Conservation (phyloP, 37 sponge, comb jelly and placozoan species). For the Cladorhizidae sp. region DNA sequence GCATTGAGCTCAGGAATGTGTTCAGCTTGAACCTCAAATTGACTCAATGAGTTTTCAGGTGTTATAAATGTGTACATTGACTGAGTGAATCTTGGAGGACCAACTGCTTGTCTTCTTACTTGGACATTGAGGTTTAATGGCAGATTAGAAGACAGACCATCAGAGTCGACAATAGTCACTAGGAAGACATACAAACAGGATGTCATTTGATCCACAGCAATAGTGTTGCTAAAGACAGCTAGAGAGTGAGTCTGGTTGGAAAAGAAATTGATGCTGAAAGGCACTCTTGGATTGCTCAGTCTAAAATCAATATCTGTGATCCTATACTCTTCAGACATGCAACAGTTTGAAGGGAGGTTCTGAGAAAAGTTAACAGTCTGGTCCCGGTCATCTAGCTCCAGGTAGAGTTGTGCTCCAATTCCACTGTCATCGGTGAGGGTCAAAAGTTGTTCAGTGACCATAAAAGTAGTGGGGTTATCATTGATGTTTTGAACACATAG, state of each 20-base stretch:
- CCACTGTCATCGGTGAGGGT: conserved; percentile 14
- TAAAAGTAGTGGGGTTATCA: conserved; percentile 69
- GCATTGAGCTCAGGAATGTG: conserved; percentile 31
- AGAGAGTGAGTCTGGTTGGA: conserved; percentile 6
- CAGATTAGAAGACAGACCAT: conserved; percentile 8
- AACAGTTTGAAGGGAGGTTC: not conserved
- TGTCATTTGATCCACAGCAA: conserved; percentile 15
- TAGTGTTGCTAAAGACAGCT: conserved; percentile 7
- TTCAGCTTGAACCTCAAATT: conserved; percentile 17
- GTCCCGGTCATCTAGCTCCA: conserved; percentile 35
- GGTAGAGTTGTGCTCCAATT: conserved; percentile 14
- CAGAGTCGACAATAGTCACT: conserved; percentile 15
- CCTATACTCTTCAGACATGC: not conserved
- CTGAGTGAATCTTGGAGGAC: conserved; percentile 28
- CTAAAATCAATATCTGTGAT: conserved; percentile 6
- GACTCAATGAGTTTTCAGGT: conserved; percentile 25
- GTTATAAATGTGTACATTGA: conserved; percentile 16
- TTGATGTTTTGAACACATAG: conserved; percentile 65
- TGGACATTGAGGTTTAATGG: conserved; percentile 11
- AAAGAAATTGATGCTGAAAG: not conserved
- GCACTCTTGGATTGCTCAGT: conserved; percentile 18
- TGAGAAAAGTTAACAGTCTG: not conserved
- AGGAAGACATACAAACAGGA: conserved; percentile 28
- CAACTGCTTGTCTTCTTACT: conserved; percentile 11
- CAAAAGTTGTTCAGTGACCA: not conserved